Evolutionary conservation across 2,888 invertebrate species (phyloP), one percentile per base, ranked within the genome.

Genomic region (Ryuthela nishihirai): DNA sequence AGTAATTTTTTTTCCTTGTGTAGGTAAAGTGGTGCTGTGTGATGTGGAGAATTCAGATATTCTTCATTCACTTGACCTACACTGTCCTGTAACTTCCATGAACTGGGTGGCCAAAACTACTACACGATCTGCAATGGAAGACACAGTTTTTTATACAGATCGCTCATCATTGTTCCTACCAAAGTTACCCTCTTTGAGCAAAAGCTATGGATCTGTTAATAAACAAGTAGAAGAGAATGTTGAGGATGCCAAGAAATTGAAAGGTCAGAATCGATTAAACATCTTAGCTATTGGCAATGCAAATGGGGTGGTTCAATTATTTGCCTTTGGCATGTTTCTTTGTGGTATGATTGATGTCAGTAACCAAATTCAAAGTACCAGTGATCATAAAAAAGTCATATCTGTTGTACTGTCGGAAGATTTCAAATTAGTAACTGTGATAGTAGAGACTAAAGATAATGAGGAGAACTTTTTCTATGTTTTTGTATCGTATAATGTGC

Each of bases 41-140:
- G 87, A 90, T 72, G 86, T 92, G 44, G 93, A 93, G 76, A 88
- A 88, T 68, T 89, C 89, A 70, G 85, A 85, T 68, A 79, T 84
- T 53, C 78, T 92, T 10, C 85, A 87, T 65, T 81, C 79, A 48
- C 77, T 79, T 66, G 75, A 78, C 47, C 74, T 83, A 44, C 77
- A 78, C 45, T 79, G 78, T 67, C 82, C 83, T 46, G 82, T 90
- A 24, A 83, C 84, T 20, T 85, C 83, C 68, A 80, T 92, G 26
- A 80, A 82, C 36, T 94, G 93, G 88, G 80, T 82, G 12, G 78
- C 80, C 36, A 79, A 80, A 49, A 73, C 72, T 24, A 70, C 39
- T 1, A 12, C 20, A 4, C 35, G 35, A 15, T 15, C 10, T 18
- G 47, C 35, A 17, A 15, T 18, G 10, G 43, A 48, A 12, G 5